Conservation (phyloP, 2,113 vertebrate genomes). For the Protomyctophum bolini region DNA sequence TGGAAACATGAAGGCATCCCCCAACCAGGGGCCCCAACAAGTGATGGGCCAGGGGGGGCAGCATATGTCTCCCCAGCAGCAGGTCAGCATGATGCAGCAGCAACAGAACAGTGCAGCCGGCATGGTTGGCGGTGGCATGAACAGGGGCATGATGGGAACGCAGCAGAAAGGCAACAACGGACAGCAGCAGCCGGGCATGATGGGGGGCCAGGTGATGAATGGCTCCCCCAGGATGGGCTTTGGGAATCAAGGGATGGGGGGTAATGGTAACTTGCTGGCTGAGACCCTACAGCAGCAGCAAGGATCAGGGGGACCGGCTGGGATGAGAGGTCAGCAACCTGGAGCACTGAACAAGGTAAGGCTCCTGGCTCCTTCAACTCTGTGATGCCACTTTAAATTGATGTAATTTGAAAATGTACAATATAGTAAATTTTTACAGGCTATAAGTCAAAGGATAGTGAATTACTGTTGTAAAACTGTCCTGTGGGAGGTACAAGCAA, state of each 20-base stretch:
- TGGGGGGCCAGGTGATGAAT: conserved; percentile 91
- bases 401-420: neutral
- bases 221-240: conserved; percentile 94
- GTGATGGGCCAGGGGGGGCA: conserved; percentile 77
- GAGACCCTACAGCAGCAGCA: conserved; percentile 90
- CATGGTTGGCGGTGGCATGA: conserved; percentile 75
- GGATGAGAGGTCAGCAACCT: conserved; percentile 89
- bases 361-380: neutral
- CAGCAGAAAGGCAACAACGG: conserved; percentile 81
- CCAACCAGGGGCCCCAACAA: conserved; percentile 71
- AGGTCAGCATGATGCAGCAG: conserved; percentile 87
- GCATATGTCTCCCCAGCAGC: conserved; percentile 80
- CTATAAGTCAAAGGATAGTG: no score
- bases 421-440: no score
- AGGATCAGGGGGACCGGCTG: conserved; percentile 82
- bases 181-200: conserved; percentile 80
- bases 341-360: conserved; percentile 88
- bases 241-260: conserved; percentile 87
- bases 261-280: conserved; percentile 86
- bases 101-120: conserved; percentile 78
- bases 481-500: no score
- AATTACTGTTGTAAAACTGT: no score
- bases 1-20: conserved; percentile 75
- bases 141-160: conserved; percentile 76
- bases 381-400: neutral